Evolutionary conservation across 2,888 invertebrate species (phyloP).

Genomic region (Platycnemis pennipes): DNA sequence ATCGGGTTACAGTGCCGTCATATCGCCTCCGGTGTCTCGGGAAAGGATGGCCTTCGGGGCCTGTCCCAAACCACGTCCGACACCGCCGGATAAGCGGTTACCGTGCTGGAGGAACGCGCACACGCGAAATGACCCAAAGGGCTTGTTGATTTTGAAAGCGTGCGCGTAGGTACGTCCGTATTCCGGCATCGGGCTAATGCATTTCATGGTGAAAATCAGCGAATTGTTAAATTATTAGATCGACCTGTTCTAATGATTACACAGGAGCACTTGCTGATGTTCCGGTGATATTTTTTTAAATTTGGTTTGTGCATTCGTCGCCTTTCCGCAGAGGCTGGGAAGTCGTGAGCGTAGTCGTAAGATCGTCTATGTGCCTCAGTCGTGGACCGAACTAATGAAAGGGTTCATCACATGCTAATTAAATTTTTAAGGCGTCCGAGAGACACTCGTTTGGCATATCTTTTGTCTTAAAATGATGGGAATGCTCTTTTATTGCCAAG

Average conservation of each 20-base stretch:
- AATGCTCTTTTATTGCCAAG: too few relatives aligned
- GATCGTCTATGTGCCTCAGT: too few relatives aligned
- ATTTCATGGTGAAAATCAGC: neutral
- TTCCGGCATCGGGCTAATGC: neutral
- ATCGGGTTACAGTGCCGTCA: neutral
- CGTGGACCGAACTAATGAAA: too few relatives aligned
- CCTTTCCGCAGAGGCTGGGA: too few relatives aligned
- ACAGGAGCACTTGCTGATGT: too few relatives aligned
- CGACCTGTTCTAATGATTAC: neutral
- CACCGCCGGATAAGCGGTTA: neutral
- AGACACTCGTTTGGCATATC: too few relatives aligned
- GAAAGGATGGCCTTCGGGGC: neutral
- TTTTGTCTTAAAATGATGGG: too few relatives aligned
- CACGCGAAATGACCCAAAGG: neutral
- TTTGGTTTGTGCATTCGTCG: neutral
- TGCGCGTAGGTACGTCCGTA: neutral
- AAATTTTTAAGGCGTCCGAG: too few relatives aligned
- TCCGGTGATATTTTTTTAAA: too few relatives aligned
- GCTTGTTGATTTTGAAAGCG: neutral
- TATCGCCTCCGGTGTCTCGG: neutral
- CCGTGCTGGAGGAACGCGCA: neutral
- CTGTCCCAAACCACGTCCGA: neutral
- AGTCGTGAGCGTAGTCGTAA: too few relatives aligned
- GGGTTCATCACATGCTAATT: too few relatives aligned
- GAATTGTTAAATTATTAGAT: neutral